Base-by-base conservation (phyloP, 2,888 invertebrate genomes). In the Seira ritae region DNA sequence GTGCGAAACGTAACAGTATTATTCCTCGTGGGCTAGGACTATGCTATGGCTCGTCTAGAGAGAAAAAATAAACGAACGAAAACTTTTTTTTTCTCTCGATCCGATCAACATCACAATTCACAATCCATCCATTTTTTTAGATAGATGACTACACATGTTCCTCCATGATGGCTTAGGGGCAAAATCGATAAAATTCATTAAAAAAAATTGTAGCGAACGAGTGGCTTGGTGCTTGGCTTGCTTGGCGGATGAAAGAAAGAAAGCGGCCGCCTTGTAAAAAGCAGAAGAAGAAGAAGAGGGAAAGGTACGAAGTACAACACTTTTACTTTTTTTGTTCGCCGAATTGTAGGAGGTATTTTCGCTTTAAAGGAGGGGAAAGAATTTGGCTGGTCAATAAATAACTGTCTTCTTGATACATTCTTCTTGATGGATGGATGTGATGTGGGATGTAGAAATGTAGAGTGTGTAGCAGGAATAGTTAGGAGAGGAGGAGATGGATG, bases 151-250 rank as follows among this genome's bases (percentile, higher is more conserved):
- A 19, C 62, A 69, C 37, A 69, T 42, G 69, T 69, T 69, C n/a
- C n/a, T n/a, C n/a, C n/a, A 69, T 69, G 69, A 69, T 71, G 66
- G 72, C 77, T 78, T 19, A 15, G 46, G 73, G 77, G 77, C 50
- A 69, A 78, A 83, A 83, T 83, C 82, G 82, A 83, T 83, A 83
- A 83, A 83, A 78, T 73, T 83, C 82, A 83, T 83, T 83, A 83
- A 77, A 76, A 72, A 66, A 20, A 60, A 60, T 10, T n/a, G 31
- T 31, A 31, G 31, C 31, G 31, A 8, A n/a, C n/a, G n/a, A n/a
- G n/a, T n/a, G n/a, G n/a, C n/a, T n/a, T n/a, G n/a, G n/a, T n/a
- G n/a, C n/a, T n/a, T n/a, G n/a, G n/a, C n/a, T n/a, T n/a, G n/a
- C n/a, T n/a, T 31, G 8, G 31, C 31, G 8, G 31, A 31, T 46